Evolutionary conservation across 2,888 invertebrate genomes (phyloP).

Genomic region (Mycalesis mineus): DNA sequence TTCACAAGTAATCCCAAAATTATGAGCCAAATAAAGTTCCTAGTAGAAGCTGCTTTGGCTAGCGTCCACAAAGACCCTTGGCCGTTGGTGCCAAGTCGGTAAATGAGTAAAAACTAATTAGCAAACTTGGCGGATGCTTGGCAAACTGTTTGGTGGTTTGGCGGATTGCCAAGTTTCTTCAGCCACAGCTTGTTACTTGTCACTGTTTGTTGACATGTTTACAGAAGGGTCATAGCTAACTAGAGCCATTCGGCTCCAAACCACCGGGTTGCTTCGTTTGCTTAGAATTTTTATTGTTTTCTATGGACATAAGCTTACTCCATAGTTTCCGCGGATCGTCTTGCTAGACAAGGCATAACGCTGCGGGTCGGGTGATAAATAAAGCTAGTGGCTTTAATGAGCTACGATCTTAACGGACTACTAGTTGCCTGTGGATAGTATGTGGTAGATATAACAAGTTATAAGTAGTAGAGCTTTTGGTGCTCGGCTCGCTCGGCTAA

Average conservation of each 20-base stretch:
- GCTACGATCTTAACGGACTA: no score
- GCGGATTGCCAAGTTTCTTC: slow-evolving; percentile 16
- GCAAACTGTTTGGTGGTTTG: slow-evolving; percentile 16
- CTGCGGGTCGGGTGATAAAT: no score
- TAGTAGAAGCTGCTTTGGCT: background rate
- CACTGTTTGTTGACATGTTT: slow-evolving; percentile 4
- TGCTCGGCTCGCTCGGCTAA: no score
- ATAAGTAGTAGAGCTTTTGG: no score
- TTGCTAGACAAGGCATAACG: no score
- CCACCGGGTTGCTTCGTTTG: no score
- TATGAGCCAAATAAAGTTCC: background rate
- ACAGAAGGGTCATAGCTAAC: background rate
- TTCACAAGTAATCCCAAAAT: background rate
- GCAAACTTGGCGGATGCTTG: slow-evolving; percentile 15
- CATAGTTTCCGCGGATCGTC: no score
- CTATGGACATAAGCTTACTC: no score
- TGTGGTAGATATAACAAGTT: no score
- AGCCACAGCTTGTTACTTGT: slow-evolving; percentile 5
- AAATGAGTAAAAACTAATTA: slow-evolving; percentile 25
- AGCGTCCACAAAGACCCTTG: background rate
- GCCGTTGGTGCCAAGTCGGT: slow-evolving; percentile 12
- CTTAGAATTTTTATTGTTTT: no score
- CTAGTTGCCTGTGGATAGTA: no score
- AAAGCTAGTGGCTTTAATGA: no score
- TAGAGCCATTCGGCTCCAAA: background rate